Base-by-base conservation (phyloP, 1,140 invertebrate genomes). In the Sogatella furcifera region DNA sequence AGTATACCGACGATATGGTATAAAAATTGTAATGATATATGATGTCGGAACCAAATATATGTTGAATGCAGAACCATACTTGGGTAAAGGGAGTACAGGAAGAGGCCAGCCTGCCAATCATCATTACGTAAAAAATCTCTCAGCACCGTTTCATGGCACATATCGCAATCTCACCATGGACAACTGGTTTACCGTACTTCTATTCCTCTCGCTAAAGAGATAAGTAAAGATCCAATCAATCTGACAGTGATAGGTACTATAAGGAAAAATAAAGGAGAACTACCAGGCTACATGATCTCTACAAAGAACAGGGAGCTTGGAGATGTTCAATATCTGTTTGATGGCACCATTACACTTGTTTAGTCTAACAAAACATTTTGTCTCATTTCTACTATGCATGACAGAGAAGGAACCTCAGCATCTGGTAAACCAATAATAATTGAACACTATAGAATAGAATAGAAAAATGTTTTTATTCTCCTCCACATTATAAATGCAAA, bases 31-130 rank as follows among this genome's bases (percentile, higher is more conserved):
- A 28, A 64, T 60, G 43, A 58, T 73, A 21, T 67, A 63, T 24
- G 69, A 74, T 65, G 64, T 69, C 13, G 52, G 55, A 57, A 69
- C 63, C 6, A 64, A 67, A 42, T 75, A 74, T 59, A 56, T 72
- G 41, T 59, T 68, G 15, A 70, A 71, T 65, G 68, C 63, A 10
- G 68, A 70, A 53, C 67, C 73, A 31, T 74, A 75, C 55, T 41
- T 65, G 13, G 70, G 71, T 31, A 74, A 73, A 69, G 57, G 62
- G 38, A 43, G 46, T 61, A 43, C 54, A 56, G 5, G 34, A 17
- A 38, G 15, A 55, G 28, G 58, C 43, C 21, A 52, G 22, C 17
- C 54, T 44, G 59, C 52, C 19, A 31, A 15, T 38, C 34, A 38
- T 34, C 28, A 58, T 41, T 54, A 55, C 21, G 24, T 62, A 49